Base-by-base conservation (phyloP, 2,113 vertebrate species). In the Patagioenas fasciata region DNA sequence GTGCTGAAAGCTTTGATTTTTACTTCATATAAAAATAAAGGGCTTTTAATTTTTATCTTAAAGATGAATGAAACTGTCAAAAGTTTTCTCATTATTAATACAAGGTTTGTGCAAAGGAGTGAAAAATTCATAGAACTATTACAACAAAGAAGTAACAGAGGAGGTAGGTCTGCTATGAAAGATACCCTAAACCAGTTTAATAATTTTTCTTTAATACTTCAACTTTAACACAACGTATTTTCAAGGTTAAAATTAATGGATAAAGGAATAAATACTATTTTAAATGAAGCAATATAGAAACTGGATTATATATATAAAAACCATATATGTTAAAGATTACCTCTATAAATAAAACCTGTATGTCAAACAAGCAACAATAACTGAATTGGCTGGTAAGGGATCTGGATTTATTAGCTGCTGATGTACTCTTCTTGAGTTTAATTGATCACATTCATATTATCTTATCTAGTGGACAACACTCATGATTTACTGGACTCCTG, bases 401-500 rank as follows among this genome's bases (percentile, higher is more conserved):
- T 48, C 50, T 66, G 51, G 96, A 98, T 98, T 96, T 97, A 98
- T 93, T 93, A 97, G 94, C 96, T 98, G 97, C 85, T 95, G 88
- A 97, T 96, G 91, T 95, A 86, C 61, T 96, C 85, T 96, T 94
- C 86, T 79, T 89, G 93, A 97, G 91, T 94, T 88, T 97, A 97
- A 98, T 96, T 95, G 97, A 97, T 98, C 93, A 89, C 77, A 60
- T 88, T 94, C 77, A 78, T 80, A 95, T 95, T 98, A 98, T 98
- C 97, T 98, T 98, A 98, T 98, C 98, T 97, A 71, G 32, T 78
- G 97, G 96, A 98, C 95, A 98, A 97, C 96, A 91, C 64, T 91
- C 95, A 88, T 98, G 97, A 98, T 97, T 97, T 98, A 98, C 91
- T 93, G 94, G 96, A 97, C 97, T 97, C 95, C 95, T 96, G 73